These are phyloP conservation scores for Dryocosmus kuriphilus DNA, from an alignment of 2,888 invertebrate genomes.

Conservation along the genomic window DNA sequence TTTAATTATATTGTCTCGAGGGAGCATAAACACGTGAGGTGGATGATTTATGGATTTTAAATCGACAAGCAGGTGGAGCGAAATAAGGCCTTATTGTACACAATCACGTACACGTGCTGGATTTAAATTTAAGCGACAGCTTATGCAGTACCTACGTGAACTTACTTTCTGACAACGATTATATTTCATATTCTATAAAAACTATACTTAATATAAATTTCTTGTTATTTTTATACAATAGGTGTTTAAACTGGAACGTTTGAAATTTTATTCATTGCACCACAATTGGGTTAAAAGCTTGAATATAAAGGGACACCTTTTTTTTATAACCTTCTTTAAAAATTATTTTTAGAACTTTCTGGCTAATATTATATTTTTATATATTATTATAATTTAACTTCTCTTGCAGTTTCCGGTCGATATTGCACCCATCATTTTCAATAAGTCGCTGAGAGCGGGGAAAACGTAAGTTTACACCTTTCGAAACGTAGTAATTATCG, in stretches of 20 bases:
- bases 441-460: slow-evolving; percentile 7
- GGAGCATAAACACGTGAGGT: slow-evolving; percentile 64
- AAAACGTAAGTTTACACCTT: slow-evolving; percentile 44
- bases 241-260: no score
- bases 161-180: background rate
- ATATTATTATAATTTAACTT: no score
- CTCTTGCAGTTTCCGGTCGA: no score
- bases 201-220: no score
- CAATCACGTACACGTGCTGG: slow-evolving; percentile 11
- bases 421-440: background rate
- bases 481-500: slow-evolving; percentile 66
- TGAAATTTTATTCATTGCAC: no score
- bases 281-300: no score
- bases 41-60: slow-evolving; percentile 67
- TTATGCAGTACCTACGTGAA: slow-evolving; percentile 6
- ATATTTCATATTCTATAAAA: no score
- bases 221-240: no score
- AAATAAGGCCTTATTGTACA: background rate
- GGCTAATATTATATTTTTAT: background rate
- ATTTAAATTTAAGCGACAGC: slow-evolving; percentile 5
- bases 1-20: slow-evolving; percentile 68
- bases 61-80: slow-evolving; percentile 56
- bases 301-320: no score
- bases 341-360: no score
- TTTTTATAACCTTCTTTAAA: no score